Evolutionary conservation across 1,140 invertebrate genomes (phyloP).

Genomic region (Ips nitidus): DNA sequence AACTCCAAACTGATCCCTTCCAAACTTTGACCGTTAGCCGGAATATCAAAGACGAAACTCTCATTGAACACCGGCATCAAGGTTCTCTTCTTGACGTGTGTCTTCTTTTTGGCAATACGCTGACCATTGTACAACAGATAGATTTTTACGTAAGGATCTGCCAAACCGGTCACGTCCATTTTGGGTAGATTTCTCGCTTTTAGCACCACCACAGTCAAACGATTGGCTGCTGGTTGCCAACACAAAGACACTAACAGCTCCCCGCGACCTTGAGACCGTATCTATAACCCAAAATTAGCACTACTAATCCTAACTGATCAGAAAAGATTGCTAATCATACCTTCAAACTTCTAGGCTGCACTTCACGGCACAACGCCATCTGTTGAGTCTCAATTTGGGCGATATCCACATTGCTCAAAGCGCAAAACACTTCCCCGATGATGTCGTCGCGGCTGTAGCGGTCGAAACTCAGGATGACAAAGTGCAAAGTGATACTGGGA

Average conservation of each 20-base stretch:
- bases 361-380: slow-evolving; percentile 75
- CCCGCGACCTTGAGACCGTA: slow-evolving; percentile 83
- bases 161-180: slow-evolving; percentile 94
- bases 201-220: slow-evolving; percentile 86
- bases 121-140: slow-evolving; percentile 93
- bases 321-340: slow-evolving; percentile 52
- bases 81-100: slow-evolving; percentile 97
- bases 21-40: slow-evolving; percentile 70
- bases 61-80: slow-evolving; percentile 98
- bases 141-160: slow-evolving; percentile 95
- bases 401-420: slow-evolving; percentile 76
- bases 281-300: slow-evolving; percentile 56
- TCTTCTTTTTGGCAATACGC: slow-evolving; percentile 98
- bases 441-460: slow-evolving; percentile 95
- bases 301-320: background rate
- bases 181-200: slow-evolving; percentile 93
- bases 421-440: slow-evolving; percentile 94
- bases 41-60: slow-evolving; percentile 88
- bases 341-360: slow-evolving; percentile 83
- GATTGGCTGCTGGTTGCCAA: slow-evolving; percentile 89
- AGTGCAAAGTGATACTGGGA: slow-evolving; percentile 85
- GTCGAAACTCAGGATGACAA: slow-evolving; percentile 95
- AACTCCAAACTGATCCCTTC: slow-evolving; percentile 91
- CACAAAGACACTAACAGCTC: slow-evolving; percentile 90
- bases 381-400: slow-evolving; percentile 78